A percentile compares a stretch with the other conserved stretches of the same genome.
These are phyloP conservation scores for Apomyelois bistriatella DNA, from an alignment of 2,888 invertebrate genomes.

Conservation along the genomic window DNA sequence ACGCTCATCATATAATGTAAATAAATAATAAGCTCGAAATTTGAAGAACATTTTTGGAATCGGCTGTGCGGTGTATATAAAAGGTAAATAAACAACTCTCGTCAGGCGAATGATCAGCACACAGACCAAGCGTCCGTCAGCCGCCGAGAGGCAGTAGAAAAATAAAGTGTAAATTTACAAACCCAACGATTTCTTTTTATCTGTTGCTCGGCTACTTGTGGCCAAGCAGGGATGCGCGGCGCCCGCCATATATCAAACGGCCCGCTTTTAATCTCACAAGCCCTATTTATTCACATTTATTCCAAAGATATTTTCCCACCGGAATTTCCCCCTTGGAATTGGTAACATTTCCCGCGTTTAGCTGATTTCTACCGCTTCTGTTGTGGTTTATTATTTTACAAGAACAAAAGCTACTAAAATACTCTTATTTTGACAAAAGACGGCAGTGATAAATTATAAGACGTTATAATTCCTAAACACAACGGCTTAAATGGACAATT, in stretches of 20 bases:
- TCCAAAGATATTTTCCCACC: slow-evolving; percentile 70
- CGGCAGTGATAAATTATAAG: slow-evolving; percentile 46
- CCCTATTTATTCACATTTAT: slow-evolving; percentile 75
- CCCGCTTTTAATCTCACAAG: slow-evolving; percentile 70
- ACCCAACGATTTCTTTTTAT: slow-evolving; percentile 43
- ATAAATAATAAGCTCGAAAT: neutral
- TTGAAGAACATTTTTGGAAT: neutral
- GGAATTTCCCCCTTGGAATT: slow-evolving; percentile 71
- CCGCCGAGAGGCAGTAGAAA: neutral
- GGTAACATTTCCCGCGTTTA: slow-evolving; percentile 65
- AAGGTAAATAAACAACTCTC: slow-evolving; percentile 19
- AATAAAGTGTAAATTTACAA: slow-evolving; percentile 32
- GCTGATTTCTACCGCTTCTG: slow-evolving; percentile 64
- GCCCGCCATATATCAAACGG: slow-evolving; percentile 61
- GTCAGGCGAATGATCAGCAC: slow-evolving; percentile 19
- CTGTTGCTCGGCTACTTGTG: slow-evolving; percentile 39
- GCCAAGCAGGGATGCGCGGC: slow-evolving; percentile 33
- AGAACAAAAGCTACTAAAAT: slow-evolving; percentile 54
- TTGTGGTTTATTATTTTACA: slow-evolving; percentile 57
- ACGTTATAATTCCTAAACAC: slow-evolving; percentile 31
- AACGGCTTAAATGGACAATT: slow-evolving; percentile 21
- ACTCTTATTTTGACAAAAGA: slow-evolving; percentile 53
- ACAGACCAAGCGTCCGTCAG: neutral
- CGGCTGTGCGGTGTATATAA: slow-evolving; percentile 10
- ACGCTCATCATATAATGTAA: too few relatives aligned